These are phyloP conservation scores for Tridacna gigas DNA, from an alignment of 2,888 invertebrate species.

Conservation along the genomic window DNA sequence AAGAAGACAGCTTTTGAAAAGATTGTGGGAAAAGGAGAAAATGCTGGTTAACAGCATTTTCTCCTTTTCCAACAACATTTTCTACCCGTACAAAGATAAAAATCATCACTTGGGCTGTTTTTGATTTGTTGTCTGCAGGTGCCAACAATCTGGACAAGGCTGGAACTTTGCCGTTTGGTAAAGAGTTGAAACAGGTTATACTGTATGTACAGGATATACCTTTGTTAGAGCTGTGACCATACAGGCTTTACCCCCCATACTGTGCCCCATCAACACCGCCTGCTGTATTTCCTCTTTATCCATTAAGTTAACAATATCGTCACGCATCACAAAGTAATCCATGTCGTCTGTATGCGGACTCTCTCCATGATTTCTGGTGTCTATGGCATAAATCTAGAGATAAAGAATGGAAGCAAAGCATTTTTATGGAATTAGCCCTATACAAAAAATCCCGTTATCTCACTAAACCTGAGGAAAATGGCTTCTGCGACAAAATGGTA, in stretches of 20 bases:
- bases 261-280: conserved; percentile 91
- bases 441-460: too few relatives aligned
- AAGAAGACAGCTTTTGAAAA: conserved; percentile 4
- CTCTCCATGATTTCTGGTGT: conserved; percentile 97
- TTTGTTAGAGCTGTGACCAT: conserved; percentile 91
- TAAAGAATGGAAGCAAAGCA: neutral
- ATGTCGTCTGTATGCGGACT: conserved; percentile 92
- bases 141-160: too few relatives aligned
- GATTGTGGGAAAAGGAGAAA: conserved; percentile 8
- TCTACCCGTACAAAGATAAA: too few relatives aligned
- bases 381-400: conserved; percentile 90
- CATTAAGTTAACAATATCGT: conserved; percentile 88
- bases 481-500: neutral
- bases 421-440: too few relatives aligned
- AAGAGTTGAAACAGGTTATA: too few relatives aligned
- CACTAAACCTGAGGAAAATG: too few relatives aligned
- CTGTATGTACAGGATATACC: conserved; percentile 55
- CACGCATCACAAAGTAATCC: conserved; percentile 90
- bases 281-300: conserved; percentile 85
- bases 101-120: too few relatives aligned
- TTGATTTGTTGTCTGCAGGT: too few relatives aligned
- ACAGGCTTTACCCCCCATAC: conserved; percentile 97
- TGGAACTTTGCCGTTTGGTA: too few relatives aligned
- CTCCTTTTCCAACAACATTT: neutral
- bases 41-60: neutral